Evolutionary conservation across 1,140 invertebrate genomes (phyloP).

Genomic region (Drosophila seguyi): DNA sequence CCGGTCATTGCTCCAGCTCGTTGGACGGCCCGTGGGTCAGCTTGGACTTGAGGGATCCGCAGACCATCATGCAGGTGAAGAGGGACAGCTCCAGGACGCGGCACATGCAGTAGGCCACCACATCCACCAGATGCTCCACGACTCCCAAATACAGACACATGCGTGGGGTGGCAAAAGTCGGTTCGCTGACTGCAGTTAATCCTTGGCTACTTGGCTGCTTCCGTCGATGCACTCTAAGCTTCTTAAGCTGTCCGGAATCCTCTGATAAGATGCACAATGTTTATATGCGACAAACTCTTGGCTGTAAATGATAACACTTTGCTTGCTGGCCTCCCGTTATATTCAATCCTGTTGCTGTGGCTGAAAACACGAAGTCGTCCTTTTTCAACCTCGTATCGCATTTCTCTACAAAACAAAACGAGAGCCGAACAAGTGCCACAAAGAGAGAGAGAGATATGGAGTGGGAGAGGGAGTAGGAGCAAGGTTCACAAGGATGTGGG

Average conservation of each 20-base stretch:
- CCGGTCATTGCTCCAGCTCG: constrained; percentile 50
- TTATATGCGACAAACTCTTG: constrained; percentile 10
- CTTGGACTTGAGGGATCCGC: constrained; percentile 56
- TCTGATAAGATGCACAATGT: constrained; percentile 2
- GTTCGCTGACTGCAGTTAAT: constrained; percentile 6
- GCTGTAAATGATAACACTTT: constrained; percentile 33
- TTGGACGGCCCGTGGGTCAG: constrained; percentile 33
- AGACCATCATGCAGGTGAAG: constrained; percentile 74
- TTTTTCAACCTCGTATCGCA: constrained; percentile 9
- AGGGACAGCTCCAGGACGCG: constrained; percentile 72
- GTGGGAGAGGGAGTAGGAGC: constrained; percentile 13
- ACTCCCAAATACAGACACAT: constrained; percentile 78
- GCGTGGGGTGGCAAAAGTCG: background rate
- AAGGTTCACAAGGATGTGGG: constrained; percentile 13
- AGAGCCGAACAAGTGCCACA: background rate
- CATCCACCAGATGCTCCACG: constrained; percentile 67
- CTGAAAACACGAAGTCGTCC: constrained; percentile 23
- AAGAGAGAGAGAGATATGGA: background rate
- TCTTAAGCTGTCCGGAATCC: background rate
- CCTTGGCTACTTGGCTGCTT: background rate
- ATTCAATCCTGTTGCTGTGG: constrained; percentile 47
- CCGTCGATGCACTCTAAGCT: background rate
- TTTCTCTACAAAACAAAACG: constrained; percentile 33
- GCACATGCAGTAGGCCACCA: constrained; percentile 75
- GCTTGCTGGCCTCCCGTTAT: constrained; percentile 19